A percentile compares a stretch with the other conserved stretches of the same genome.
These are phyloP conservation scores for Seriola quinqueradiata DNA, from an alignment of 2,113 vertebrate species.

Conservation along the genomic window DNA sequence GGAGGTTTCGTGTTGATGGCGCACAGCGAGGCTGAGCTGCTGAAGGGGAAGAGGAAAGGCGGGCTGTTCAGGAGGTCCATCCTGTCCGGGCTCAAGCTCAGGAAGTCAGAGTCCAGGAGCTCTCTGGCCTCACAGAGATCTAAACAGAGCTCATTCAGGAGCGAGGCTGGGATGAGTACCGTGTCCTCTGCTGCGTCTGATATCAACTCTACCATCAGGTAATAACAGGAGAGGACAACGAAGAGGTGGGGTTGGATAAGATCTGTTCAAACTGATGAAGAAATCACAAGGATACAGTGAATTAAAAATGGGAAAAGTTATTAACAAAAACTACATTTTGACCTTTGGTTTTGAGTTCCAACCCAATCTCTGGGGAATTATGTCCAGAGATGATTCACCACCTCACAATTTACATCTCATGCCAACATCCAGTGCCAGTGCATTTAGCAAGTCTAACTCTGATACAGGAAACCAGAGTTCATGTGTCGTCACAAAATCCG, in stretches of 20 bases:
- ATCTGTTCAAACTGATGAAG: not conserved
- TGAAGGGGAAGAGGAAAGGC: conserved; percentile 94
- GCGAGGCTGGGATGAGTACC: conserved; percentile 97
- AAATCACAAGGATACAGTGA: not conserved
- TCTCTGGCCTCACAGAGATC: conserved; percentile 97
- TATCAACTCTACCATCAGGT: conserved; percentile 95
- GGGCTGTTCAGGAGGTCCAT: conserved; percentile 96
- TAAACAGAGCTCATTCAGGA: conserved; percentile 99
- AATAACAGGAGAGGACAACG: not conserved
- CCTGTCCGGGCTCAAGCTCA: conserved; percentile 94
- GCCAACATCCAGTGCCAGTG: not conserved
- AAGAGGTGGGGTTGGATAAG: not conserved
- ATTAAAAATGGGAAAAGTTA: not conserved
- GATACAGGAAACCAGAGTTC: not conserved
- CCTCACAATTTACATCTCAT: not conserved
- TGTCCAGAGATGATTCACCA: not conserved
- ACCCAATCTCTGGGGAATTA: not conserved
- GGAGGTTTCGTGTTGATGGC: conserved; percentile 97
- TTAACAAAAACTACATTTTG: not conserved
- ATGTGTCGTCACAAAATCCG: not conserved
- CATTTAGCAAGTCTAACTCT: not conserved
- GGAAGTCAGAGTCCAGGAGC: conserved; percentile 97
- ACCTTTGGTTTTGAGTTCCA: not conserved
- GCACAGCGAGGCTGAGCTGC: conserved; percentile 93
- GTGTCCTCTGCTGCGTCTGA: conserved; percentile 97